Evolutionary conservation across 1,140 invertebrate species (phyloP), one percentile per base, ranked within the genome.

Genomic region (Bombus ignitus): DNA sequence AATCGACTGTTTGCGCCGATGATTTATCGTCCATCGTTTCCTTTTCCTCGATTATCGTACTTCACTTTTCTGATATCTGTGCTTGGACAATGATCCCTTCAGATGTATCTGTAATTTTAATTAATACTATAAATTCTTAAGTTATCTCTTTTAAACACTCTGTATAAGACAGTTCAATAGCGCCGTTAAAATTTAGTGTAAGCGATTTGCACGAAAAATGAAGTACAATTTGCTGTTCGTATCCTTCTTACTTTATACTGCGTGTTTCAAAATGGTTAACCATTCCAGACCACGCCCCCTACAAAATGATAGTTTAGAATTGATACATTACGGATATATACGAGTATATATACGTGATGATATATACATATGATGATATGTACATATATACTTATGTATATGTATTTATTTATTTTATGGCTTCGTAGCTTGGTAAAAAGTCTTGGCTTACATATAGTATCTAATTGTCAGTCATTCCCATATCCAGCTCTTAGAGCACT

Each of bases 11-110:
- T 47, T 44, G 70, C 32, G 42, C 35, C 72, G 32, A 87, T 81
- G 85, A 87, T 87, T 89, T 83, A 83, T 76, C 68, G 72, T 35
- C 9, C 66, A 37, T 62, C 80, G 47, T 71, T 68, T 44, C 70
- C 66, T 74, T 75, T 77, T 71, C 42, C 35, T 42, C 44, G 42
- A 47, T 47, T 28, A 70, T 53, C 65, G 32, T 32, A 9, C 25
- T 4, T 75, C 28, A 57, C 15, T 75, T 75, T 53, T 35, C 70
- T 9, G 35, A 12, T 39, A 39, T 68, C 8, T 53, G 5, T 53
- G 1, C 28, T 28, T 28, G 4, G 18, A 39, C 39, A 18, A 42
- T 42, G 28, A 44, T 44, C n/a, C 2, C 25, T 3, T 12, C 13
- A 44, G n/a, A 28, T 62, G 18, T 66, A 6, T 15, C 5, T 15